Percentiles rank a stretch among this genome's conserved stretches.
Conservation (phyloP, 2,888 invertebrate genomes). For the Tiliacea aurago region DNA sequence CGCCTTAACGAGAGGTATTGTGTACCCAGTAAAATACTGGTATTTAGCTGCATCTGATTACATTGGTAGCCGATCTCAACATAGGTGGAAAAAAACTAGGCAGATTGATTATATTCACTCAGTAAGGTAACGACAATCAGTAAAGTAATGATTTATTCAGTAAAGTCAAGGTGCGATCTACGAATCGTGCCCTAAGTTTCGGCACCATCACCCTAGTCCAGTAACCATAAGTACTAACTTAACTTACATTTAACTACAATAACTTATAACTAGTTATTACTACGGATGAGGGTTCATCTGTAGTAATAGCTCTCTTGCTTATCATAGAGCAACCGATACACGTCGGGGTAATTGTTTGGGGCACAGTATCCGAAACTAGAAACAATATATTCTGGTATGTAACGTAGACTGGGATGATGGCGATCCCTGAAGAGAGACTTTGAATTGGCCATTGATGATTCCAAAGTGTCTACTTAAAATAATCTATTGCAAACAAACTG, state of each 20-base stretch:
- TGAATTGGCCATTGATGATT: constrained; percentile 6
- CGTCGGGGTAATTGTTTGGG: constrained; percentile 43
- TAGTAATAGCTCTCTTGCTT: constrained; percentile 50
- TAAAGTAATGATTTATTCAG: background rate
- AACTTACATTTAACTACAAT: constrained; percentile 24
- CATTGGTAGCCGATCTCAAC: no score
- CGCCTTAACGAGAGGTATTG: no score
- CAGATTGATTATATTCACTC: no score
- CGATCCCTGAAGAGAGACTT: constrained; percentile 10
- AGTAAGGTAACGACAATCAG: no score
- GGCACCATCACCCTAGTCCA: background rate
- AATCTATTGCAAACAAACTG: background rate
- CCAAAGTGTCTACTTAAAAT: background rate
- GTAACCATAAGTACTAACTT: constrained; percentile 1
- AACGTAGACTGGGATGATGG: constrained; percentile 13
- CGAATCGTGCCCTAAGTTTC: background rate
- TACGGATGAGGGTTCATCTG: no score
- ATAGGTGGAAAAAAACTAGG: no score
- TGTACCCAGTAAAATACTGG: no score
- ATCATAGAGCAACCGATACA: constrained; percentile 38
- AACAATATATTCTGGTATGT: constrained; percentile 21
- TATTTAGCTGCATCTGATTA: no score
- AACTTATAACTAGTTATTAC: constrained; percentile 13
- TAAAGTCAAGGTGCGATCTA: background rate
- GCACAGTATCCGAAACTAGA: constrained; percentile 26